phyloP scores from a whole-genome alignment of 1,140 invertebrate genomes.

The Drosophila melanica region DNA sequence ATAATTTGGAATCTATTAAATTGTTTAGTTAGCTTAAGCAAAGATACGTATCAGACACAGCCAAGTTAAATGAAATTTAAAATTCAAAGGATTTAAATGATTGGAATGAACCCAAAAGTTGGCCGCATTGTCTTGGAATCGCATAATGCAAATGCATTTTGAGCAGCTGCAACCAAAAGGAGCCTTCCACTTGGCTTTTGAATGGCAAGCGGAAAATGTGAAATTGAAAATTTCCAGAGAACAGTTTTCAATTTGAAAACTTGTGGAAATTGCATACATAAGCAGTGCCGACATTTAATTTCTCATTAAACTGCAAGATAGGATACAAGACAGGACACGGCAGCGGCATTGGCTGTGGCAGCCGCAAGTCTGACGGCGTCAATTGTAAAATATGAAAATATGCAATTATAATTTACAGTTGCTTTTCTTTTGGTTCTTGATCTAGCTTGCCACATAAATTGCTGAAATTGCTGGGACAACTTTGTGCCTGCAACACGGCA shows the following conservation, averaged over 20 bases:
- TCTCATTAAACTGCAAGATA: slow-evolving; percentile 60
- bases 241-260: slow-evolving; percentile 61
- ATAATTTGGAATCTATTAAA: no score
- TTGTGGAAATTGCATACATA: slow-evolving; percentile 61
- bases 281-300: slow-evolving; percentile 64
- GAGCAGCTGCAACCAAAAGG: slow-evolving; percentile 12
- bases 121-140: slow-evolving; percentile 6
- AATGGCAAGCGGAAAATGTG: slow-evolving; percentile 17
- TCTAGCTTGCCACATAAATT: slow-evolving; percentile 66
- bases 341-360: not conserved
- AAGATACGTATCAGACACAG: not conserved
- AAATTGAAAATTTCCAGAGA: slow-evolving; percentile 23
- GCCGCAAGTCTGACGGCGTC: slow-evolving; percentile 59
- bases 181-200: slow-evolving; percentile 14
- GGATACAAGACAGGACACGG: not conserved
- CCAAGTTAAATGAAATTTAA: not conserved
- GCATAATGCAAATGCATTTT: slow-evolving; percentile 33
- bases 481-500: slow-evolving; percentile 55
- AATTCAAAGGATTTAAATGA: slow-evolving; percentile 10
- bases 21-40: no score
- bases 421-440: slow-evolving; percentile 19
- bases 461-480: slow-evolving; percentile 63
- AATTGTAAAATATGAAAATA: slow-evolving; percentile 82
- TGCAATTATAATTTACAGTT: slow-evolving; percentile 82
- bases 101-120: slow-evolving; percentile 13